These are phyloP conservation scores for Microctonus hyperodae DNA, from an alignment of 2,888 invertebrate species.

Conservation along the genomic window DNA sequence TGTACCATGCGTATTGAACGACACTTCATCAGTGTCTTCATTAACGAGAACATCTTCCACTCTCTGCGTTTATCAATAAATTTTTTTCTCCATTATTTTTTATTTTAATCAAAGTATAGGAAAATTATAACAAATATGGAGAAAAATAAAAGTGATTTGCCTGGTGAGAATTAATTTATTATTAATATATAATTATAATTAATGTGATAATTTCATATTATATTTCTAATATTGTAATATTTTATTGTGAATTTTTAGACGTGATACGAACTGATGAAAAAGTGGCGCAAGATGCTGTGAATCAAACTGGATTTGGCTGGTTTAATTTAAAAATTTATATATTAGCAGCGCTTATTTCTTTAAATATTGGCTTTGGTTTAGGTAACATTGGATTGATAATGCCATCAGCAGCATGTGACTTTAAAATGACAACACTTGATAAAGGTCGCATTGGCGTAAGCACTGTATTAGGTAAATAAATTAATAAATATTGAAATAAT, in stretches of 20 bases:
- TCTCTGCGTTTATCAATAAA: no score
- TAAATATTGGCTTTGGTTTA: conserved; percentile 83
- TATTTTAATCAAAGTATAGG: no score
- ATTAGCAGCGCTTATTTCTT: conserved; percentile 80
- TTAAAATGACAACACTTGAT: conserved; percentile 78
- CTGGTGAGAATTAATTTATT: no score
- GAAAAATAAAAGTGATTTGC: no score
- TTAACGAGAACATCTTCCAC: no score
- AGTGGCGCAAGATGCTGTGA: conserved; percentile 50
- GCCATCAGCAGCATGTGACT: conserved; percentile 84
- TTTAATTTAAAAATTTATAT: conserved; percentile 81
- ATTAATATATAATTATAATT: no score
- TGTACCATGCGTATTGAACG: no score
- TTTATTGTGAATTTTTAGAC: background rate
- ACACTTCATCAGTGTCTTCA: no score
- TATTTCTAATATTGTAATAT: no score
- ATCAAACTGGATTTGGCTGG: conserved; percentile 76
- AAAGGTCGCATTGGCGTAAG: conserved; percentile 81
- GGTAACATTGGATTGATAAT: conserved; percentile 83
- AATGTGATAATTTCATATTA: no score
- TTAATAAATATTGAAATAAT: conserved; percentile 12
- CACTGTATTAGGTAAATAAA: conserved; percentile 73
- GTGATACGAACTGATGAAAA: conserved; percentile 39
- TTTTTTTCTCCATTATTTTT: no score
- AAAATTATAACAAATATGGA: no score